Evolutionary conservation across 2,113 vertebrate species (phyloP).

Genomic region (Bucco capensis): DNA sequence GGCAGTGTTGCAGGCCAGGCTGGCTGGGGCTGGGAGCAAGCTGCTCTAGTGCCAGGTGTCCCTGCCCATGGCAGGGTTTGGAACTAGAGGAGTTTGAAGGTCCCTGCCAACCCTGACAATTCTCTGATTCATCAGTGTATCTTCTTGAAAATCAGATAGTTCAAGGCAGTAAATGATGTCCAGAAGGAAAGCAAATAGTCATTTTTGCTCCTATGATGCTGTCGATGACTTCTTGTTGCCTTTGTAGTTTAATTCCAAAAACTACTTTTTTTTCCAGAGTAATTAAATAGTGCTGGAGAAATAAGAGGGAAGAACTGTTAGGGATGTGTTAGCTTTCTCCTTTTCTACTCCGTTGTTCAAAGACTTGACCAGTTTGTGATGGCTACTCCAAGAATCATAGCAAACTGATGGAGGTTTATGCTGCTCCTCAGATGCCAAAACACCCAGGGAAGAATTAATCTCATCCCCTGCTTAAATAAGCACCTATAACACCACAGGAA

Average conservation of each 20-base stretch:
- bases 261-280: not conserved
- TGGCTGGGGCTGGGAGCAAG: no score
- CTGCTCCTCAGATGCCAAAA: not conserved
- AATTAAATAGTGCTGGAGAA: not conserved
- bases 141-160: not conserved
- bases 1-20: no score
- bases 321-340: not conserved
- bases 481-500: not conserved
- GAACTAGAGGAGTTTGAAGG: no score
- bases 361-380: not conserved
- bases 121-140: not conserved
- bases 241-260: not conserved
- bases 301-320: not conserved
- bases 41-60: no score
- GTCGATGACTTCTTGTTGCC: rapidly evolving
- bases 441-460: not conserved
- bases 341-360: not conserved
- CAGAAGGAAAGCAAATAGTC: not conserved
- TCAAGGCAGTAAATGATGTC: not conserved
- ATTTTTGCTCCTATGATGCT: not conserved
- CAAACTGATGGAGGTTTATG: not conserved
- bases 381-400: not conserved
- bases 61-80: no score
- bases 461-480: not conserved
- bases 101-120: no score